Evolutionary conservation across 2,888 invertebrate species (phyloP).

Genomic region (Brenthis ino): DNA sequence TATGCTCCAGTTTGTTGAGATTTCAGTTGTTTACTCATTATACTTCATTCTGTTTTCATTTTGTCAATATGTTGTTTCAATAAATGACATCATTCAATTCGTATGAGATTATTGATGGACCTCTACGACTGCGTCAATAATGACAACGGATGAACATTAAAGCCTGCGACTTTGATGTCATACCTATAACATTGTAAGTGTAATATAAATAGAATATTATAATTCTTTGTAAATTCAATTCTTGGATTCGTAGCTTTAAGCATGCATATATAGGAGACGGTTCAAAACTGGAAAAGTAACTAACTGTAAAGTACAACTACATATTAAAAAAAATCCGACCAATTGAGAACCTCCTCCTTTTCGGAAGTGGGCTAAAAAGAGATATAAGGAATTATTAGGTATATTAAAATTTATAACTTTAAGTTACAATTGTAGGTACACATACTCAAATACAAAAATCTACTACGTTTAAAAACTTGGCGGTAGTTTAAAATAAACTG

Average conservation of each 20-base stretch:
- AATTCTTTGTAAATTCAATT: background rate
- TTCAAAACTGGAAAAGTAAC: too few relatives aligned
- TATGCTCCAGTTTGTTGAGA: slow-evolving; percentile 15
- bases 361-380: too few relatives aligned
- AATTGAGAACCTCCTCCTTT: too few relatives aligned
- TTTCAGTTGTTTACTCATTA: slow-evolving; percentile 17
- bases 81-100: slow-evolving; percentile 58
- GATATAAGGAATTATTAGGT: too few relatives aligned
- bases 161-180: slow-evolving; percentile 51
- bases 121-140: slow-evolving; percentile 51
- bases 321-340: too few relatives aligned
- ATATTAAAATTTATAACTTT: too few relatives aligned
- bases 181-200: slow-evolving; percentile 27
- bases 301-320: too few relatives aligned
- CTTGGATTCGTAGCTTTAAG: background rate
- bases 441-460: too few relatives aligned
- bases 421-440: too few relatives aligned
- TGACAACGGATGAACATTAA: slow-evolving; percentile 37
- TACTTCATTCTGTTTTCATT: slow-evolving; percentile 15
- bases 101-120: slow-evolving; percentile 52
- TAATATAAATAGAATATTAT: background rate
- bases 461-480: too few relatives aligned
- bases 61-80: slow-evolving; percentile 13
- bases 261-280: too few relatives aligned
- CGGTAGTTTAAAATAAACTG: too few relatives aligned